Base-by-base conservation (phyloP, 2,113 vertebrate species). In the Dromiciops gliroides region DNA sequence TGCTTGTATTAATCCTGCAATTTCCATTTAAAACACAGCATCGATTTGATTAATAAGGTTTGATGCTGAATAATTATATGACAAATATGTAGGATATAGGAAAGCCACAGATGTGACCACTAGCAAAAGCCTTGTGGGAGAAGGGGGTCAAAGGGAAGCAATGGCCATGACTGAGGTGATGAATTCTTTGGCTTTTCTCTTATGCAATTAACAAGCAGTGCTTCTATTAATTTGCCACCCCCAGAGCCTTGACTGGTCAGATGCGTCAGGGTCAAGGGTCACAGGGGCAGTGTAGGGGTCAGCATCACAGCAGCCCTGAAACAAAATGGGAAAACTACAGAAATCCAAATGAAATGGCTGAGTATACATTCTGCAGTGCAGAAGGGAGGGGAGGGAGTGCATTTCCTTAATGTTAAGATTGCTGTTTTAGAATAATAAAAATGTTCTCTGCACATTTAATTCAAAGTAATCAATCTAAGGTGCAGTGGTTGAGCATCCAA, bases 111-210 rank as follows among this genome's bases (percentile, higher is more conserved):
- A 99, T 99, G 99, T 99, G 99, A 98, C 99, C 99, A 99, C 98
- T 98, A 99, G 99, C 98, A 99, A 99, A 99, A 98, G 98, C 98
- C 99, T 99, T 99, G 96, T 99, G 99, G 99, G 99, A 99, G 98
- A 99, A 98, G 96, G 96, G 99, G 99, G 99, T 99, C 99, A 99
- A 99, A 99, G 99, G 98, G 98, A 99, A 99, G 99, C 99, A 99
- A 99, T 99, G 99, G 99, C 99, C 99, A 99, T 99, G 99, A 99
- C 99, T 99, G 99, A 99, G 99, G 99, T 99, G 99, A 99, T 99
- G 99, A 99, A 99, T 99, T 99, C 99, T 99, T 99, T 99, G 98
- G 99, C 99, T 99, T 99, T 99, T 99, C 99, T 99, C 99, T 99
- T 99, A 99, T 99, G 99, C 99, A 99, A 99, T 99, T 99, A 99